Evolutionary conservation across 64 coral and sea anemone species (phyloP).

Genomic region (Porites lutea): DNA sequence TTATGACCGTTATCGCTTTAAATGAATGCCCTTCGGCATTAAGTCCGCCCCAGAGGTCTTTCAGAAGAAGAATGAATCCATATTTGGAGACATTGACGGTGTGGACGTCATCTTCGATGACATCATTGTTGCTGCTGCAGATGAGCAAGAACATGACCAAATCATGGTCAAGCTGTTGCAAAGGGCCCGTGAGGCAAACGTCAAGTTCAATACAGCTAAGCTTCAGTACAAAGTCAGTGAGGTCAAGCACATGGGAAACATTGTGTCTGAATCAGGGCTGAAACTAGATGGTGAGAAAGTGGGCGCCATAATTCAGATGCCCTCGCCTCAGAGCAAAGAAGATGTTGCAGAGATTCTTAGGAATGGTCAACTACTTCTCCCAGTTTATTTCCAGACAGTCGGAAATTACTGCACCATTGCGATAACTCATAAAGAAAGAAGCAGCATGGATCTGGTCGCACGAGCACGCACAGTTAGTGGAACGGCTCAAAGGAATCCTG

Average conservation of each 20-base stretch:
- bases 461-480: background rate
- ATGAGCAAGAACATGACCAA: background rate
- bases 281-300: constrained; percentile 48
- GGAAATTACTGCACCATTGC: constrained; percentile 23
- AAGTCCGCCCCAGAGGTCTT: background rate
- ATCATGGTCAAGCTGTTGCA: too few relatives aligned
- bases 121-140: constrained; percentile 4
- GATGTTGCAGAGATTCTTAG: background rate
- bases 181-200: background rate
- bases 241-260: constrained; percentile 65
- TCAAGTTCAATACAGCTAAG: background rate
- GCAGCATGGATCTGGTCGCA: background rate
- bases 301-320: background rate
- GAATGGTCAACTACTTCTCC: background rate
- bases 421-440: background rate
- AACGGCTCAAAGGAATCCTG: background rate
- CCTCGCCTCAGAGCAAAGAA: background rate
- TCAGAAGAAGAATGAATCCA: too few relatives aligned
- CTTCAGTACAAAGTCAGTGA: background rate
- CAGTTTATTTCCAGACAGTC: too few relatives aligned
- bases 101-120: background rate
- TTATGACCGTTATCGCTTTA: constrained; percentile 36
- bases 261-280: constrained; percentile 39
- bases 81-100: constrained; percentile 39
- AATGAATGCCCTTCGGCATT: constrained; percentile 13